These are phyloP conservation scores for Taenioides sp. DNA, from an alignment of 2,797 vertebrate species.

Conservation along the genomic window DNA sequence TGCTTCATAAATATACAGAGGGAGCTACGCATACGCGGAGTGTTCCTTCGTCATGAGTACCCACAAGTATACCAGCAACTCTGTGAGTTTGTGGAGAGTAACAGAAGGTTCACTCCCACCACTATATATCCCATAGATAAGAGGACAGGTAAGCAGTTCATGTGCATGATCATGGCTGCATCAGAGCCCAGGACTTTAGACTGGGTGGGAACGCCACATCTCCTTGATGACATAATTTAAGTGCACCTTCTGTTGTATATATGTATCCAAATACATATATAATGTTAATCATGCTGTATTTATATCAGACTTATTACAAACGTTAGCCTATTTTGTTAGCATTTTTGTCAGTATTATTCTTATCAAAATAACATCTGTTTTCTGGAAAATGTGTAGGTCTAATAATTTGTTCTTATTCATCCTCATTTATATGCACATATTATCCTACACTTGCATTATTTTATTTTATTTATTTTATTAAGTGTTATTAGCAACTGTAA, in stretches of 20 bases:
- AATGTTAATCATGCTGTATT: slow-evolving; percentile 73
- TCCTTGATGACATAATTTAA: slow-evolving; percentile 96
- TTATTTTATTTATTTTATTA: not conserved
- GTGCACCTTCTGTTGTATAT: slow-evolving; percentile 73
- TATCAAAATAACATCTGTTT: slow-evolving; percentile 69
- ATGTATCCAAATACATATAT: slow-evolving; percentile 74
- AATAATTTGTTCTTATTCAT: slow-evolving; percentile 53
- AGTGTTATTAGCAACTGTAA: slow-evolving; percentile 36
- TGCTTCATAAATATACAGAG: slow-evolving; percentile 98
- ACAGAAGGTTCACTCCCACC: slow-evolving; percentile 94
- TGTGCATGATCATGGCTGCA: slow-evolving; percentile 99
- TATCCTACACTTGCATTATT: slow-evolving; percentile 31
- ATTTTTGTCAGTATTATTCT: slow-evolving; percentile 71
- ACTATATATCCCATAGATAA: slow-evolving; percentile 98
- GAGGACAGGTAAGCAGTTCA: slow-evolving; percentile 97
- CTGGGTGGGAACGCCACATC: slow-evolving; percentile 97
- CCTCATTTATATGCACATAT: slow-evolving; percentile 12
- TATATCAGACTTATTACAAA: slow-evolving; percentile 71
- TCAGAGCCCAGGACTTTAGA: slow-evolving; percentile 96
- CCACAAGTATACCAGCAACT: slow-evolving; percentile 94
- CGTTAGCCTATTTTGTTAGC: slow-evolving; percentile 74
- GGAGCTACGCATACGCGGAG: slow-evolving; percentile 92
- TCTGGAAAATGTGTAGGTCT: slow-evolving; percentile 58
- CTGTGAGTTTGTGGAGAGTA: slow-evolving; percentile 94
- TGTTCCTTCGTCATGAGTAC: slow-evolving; percentile 94